Conservation (phyloP, 2,113 vertebrate genomes). For the Megaceryle torquata region DNA sequence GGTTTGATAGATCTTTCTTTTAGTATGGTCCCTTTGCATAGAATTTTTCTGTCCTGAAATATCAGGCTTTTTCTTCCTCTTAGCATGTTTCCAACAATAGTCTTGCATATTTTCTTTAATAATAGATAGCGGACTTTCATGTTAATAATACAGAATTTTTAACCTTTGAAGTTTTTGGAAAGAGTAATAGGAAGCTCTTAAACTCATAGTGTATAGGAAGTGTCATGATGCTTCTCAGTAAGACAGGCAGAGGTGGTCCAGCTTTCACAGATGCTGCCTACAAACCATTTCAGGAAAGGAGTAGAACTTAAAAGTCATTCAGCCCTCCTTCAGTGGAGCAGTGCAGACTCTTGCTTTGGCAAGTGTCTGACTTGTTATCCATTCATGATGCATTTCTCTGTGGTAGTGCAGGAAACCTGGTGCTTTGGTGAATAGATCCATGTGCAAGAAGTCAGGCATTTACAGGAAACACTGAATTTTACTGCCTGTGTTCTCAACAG, state of each 20-base stretch:
- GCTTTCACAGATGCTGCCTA: neutral
- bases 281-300: neutral
- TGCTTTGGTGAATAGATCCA: neutral
- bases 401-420: neutral
- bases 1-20: neutral
- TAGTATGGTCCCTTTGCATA: neutral
- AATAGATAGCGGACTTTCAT: neutral
- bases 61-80: neutral
- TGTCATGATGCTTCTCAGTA: neutral
- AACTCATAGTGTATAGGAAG: neutral
- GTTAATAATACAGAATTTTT: neutral
- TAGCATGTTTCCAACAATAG: neutral
- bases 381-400: neutral
- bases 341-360: neutral
- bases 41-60: neutral
- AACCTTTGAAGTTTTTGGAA: neutral
- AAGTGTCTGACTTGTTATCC: neutral
- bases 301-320: neutral
- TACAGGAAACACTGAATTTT: neutral
- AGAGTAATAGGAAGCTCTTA: neutral
- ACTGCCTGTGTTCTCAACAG: neutral
- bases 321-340: neutral
- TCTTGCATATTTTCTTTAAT: neutral
- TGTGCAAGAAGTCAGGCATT: rapidly evolving
- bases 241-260: neutral